Evolutionary conservation across 2,113 vertebrate genomes (phyloP).

Genomic region (Amphiprion percula): DNA sequence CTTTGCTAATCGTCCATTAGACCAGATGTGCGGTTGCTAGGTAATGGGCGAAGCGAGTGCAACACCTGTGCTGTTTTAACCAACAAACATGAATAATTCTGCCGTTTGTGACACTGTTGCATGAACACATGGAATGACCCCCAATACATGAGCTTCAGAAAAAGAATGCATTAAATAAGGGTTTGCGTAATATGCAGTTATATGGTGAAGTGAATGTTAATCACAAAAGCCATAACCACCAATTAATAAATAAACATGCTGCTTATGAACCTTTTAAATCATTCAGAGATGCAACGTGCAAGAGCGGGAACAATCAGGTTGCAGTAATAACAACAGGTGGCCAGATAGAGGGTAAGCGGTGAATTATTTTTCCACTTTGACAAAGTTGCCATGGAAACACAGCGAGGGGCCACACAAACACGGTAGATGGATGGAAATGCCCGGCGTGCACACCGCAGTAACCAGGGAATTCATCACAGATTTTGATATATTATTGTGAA

Average conservation of each 20-base stretch:
- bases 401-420: constrained; percentile 41
- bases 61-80: not conserved
- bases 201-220: not conserved
- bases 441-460: not conserved
- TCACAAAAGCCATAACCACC: not conserved
- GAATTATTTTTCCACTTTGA: constrained; percentile 54
- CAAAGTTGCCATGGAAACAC: constrained; percentile 64
- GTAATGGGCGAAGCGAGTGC: not conserved
- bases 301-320: constrained; percentile 49
- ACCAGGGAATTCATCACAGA: not conserved
- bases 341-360: constrained; percentile 43
- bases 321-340: constrained; percentile 66
- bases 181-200: constrained; percentile 8
- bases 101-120: not conserved
- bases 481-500: constrained; percentile 26
- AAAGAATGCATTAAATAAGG: not conserved
- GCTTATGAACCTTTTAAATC: constrained; percentile 23
- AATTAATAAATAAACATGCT: constrained; percentile 31
- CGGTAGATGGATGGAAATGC: constrained; percentile 29
- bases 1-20: not conserved
- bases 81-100: not conserved
- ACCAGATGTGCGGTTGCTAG: not conserved
- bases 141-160: not conserved
- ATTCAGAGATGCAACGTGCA: constrained; percentile 38
- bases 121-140: not conserved